Base-by-base conservation (phyloP, 2,113 vertebrate genomes). In the Hystrix brachyura region DNA sequence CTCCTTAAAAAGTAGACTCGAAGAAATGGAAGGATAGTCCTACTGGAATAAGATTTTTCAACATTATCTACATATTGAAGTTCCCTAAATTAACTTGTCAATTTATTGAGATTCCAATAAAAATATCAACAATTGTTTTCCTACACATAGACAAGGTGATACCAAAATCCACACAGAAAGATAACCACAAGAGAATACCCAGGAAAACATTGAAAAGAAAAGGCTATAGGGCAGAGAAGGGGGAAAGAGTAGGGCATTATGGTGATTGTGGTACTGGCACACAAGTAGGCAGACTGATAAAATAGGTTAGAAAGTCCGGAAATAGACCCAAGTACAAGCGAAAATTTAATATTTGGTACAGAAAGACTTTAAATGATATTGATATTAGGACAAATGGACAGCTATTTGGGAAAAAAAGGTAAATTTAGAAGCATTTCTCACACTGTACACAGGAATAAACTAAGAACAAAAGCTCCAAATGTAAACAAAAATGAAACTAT, bases 131-230 rank as follows among this genome's bases (percentile, higher is more conserved):
- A n/a, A 4, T 27, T 57, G 11, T 62, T 76, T 46, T 25, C 29
- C 13, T 4, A 69, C 0, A 2, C 5, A 57, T 48, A 34, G 64
- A 51, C 38, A 94, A 91, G 27, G 80, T 32, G 88, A 85, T 67
- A 46, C 46, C 38, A 34, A 86, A 92, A 62, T 67, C 38, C 46
- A 82, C 7, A 34, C 0, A 64, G 46, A 90, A 88, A 67, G 48
- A 15, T 76, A 46, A 76, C 46, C 5, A n/a, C 8, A 2, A n/a
- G 51, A 76, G 65, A 64, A 87, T 57, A 55, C 10, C 18, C 34
- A 89, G 72, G 92, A 71, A 90, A 91, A 62, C 62, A 88, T 7
- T 6, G 74, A 34, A 81, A 81, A 85, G 34, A 43, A 85, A 78
- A 51, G 59, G 48, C 15, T 59, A 7, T 6, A 29, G 34, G 7